Percentiles rank a stretch among this genome's conserved stretches.
phyloP scores from a whole-genome alignment of 2,797 vertebrate species.

The Philypnodon macrostomus region DNA sequence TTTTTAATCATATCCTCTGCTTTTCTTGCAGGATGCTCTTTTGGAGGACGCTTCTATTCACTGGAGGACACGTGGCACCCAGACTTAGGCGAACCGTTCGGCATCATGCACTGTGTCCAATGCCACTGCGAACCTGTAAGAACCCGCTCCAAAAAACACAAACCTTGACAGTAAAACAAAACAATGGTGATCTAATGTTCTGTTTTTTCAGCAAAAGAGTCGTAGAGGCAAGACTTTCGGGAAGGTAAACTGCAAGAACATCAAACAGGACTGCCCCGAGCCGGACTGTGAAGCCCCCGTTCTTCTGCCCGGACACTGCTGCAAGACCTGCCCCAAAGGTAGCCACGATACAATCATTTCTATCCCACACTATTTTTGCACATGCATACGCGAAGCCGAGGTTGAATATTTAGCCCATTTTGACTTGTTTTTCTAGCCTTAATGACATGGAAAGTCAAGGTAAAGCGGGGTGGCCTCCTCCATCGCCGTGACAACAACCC shows the following conservation, averaged over 20 bases:
- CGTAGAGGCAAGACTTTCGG: constrained; percentile 84
- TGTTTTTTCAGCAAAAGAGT: constrained; percentile 80
- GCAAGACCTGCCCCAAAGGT: constrained; percentile 84
- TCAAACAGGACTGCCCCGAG: constrained; percentile 89
- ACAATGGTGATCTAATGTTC: background rate
- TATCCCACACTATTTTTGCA: constrained; percentile 36
- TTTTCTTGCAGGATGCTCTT: constrained; percentile 84
- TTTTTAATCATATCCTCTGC: constrained; percentile 33
- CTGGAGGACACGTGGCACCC: constrained; percentile 94
- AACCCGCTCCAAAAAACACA: background rate
- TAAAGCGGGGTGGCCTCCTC: constrained; percentile 41
- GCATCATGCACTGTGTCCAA: constrained; percentile 92
- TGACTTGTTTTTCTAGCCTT: constrained; percentile 59
- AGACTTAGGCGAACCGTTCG: constrained; percentile 93
- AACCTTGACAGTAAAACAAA: background rate
- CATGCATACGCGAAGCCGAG: constrained; percentile 22
- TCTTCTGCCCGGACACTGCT: constrained; percentile 89
- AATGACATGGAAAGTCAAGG: constrained; percentile 74
- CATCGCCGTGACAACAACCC: constrained; percentile 28
- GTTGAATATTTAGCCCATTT: constrained; percentile 38
- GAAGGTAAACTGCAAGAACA: constrained; percentile 93
- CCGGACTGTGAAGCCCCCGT: constrained; percentile 80
- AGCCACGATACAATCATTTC: constrained; percentile 22
- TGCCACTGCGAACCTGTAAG: constrained; percentile 91
- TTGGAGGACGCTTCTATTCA: constrained; percentile 87